Evolutionary conservation across 2,113 vertebrate genomes (phyloP).

Genomic region (Neogobius melanostomus): DNA sequence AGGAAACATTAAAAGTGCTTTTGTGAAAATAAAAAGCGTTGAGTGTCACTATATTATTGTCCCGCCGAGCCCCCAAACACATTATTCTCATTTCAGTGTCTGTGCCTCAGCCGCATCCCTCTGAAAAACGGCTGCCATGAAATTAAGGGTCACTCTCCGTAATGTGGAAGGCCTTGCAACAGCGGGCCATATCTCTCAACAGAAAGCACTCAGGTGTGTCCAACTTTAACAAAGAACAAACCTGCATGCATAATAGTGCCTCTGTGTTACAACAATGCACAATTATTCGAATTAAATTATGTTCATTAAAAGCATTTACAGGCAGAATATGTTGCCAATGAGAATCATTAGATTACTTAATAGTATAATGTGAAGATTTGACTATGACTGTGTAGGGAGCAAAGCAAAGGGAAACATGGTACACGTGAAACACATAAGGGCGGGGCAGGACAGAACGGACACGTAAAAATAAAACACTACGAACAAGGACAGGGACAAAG

Average conservation of each 20-base stretch:
- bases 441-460: too few relatives aligned
- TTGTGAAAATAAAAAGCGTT: background rate
- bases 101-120: slow-evolving; percentile 4
- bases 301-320: background rate
- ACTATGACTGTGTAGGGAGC: too few relatives aligned
- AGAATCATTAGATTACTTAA: too few relatives aligned
- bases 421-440: too few relatives aligned
- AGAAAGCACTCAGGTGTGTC: background rate
- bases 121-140: slow-evolving; percentile 1
- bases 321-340: too few relatives aligned
- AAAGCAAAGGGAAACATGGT: too few relatives aligned
- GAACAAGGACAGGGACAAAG: too few relatives aligned
- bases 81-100: slow-evolving; percentile 9
- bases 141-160: slow-evolving; percentile 18
- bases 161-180: slow-evolving; percentile 9
- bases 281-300: background rate
- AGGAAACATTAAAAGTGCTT: background rate
- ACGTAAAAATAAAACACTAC: too few relatives aligned
- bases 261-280: background rate
- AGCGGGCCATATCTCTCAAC: background rate
- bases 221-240: background rate
- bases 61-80: background rate
- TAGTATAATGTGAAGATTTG: too few relatives aligned
- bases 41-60: slow-evolving; percentile 1
- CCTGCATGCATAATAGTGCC: background rate